phyloP scores from a whole-genome alignment of 2,797 vertebrate genomes.

The Pempheris klunzingeri region DNA sequence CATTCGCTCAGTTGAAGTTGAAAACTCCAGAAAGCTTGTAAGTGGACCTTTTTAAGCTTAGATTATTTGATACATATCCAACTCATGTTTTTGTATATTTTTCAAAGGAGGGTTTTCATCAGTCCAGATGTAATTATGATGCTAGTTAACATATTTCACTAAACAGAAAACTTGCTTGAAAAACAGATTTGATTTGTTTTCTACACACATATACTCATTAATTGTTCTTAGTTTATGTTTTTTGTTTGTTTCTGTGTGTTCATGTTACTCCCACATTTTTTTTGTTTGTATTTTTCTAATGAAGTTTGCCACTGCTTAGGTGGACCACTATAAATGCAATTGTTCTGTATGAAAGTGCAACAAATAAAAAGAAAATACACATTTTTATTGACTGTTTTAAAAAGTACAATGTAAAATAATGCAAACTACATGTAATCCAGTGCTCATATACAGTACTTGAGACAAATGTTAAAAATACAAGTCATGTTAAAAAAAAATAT shows the following conservation, averaged over 20 bases:
- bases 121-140: slow-evolving; percentile 10
- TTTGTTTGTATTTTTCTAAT: slow-evolving; percentile 2
- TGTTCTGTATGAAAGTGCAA: slow-evolving; percentile 47
- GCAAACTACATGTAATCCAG: neutral
- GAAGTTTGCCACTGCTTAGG: slow-evolving; percentile 9
- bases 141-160: neutral
- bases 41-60: neutral
- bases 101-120: neutral
- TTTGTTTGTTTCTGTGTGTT: slow-evolving; percentile 17
- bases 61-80: neutral
- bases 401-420: slow-evolving; percentile 29
- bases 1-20: neutral
- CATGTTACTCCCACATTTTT: slow-evolving; percentile 17
- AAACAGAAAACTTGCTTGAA: neutral
- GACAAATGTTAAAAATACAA: neutral
- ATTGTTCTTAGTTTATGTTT: neutral
- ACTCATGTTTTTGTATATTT: slow-evolving; percentile 22
- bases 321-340: slow-evolving; percentile 26
- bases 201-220: neutral
- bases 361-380: slow-evolving; percentile 31
- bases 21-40: neutral
- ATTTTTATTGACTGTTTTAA: slow-evolving; percentile 40
- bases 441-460: neutral
- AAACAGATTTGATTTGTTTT: neutral
- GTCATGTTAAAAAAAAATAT: neutral